A percentile compares a stretch with the other conserved stretches of the same genome.
Evolutionary conservation across 2,888 invertebrate species (phyloP).

Genomic region (Bibio marci): DNA sequence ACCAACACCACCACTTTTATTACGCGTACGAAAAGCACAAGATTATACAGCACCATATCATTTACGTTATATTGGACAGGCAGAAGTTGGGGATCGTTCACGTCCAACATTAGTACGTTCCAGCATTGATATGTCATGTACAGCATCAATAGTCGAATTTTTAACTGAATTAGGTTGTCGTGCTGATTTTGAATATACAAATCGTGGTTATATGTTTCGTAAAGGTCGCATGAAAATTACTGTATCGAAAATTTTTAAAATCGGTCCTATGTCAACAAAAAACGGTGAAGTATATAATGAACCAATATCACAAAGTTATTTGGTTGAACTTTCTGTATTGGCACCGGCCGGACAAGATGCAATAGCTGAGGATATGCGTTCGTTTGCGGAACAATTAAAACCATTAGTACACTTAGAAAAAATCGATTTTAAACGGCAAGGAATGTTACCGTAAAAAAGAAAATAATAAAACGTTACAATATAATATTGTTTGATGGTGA

Average conservation of each 20-base stretch:
- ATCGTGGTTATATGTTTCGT: slow-evolving; percentile 86
- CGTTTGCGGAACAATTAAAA: slow-evolving; percentile 84
- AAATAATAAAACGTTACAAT: background rate
- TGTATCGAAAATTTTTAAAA: slow-evolving; percentile 85
- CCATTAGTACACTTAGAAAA: slow-evolving; percentile 86
- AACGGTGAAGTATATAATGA: slow-evolving; percentile 49
- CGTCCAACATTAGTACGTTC: slow-evolving; percentile 80
- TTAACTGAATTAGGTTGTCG: slow-evolving; percentile 81
- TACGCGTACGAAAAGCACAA: slow-evolving; percentile 70
- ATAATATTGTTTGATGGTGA: too few species aligned
- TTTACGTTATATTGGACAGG: slow-evolving; percentile 79
- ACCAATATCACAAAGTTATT: slow-evolving; percentile 77
- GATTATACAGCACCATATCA: slow-evolving; percentile 55
- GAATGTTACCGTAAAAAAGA: slow-evolving; percentile 16
- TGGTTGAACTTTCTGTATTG: slow-evolving; percentile 78
- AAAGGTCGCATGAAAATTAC: slow-evolving; percentile 96
- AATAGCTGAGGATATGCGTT: slow-evolving; percentile 88
- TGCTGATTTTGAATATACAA: slow-evolving; percentile 85
- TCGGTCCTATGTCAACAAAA: slow-evolving; percentile 55
- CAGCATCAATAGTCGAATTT: slow-evolving; percentile 77
- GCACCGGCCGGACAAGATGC: slow-evolving; percentile 87
- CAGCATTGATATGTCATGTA: slow-evolving; percentile 84
- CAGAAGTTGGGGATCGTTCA: slow-evolving; percentile 75
- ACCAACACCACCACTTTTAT: slow-evolving; percentile 51
- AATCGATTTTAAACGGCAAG: slow-evolving; percentile 69